These are phyloP conservation scores for Mactromeris polynyma DNA, from an alignment of 2,888 invertebrate species.

Conservation along the genomic window DNA sequence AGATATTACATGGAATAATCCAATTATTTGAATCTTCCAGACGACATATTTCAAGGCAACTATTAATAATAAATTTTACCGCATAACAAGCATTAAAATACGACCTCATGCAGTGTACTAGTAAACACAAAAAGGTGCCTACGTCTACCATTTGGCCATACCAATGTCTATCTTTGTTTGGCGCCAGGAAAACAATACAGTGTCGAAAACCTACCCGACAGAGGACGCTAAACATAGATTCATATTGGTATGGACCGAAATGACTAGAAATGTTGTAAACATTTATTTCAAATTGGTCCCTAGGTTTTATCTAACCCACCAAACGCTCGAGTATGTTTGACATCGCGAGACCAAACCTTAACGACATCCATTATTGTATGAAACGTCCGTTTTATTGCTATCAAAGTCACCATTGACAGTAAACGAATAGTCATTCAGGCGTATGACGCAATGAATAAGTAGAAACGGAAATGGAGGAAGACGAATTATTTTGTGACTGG, in stretches of 20 bases:
- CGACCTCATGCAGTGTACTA: too few relatives aligned
- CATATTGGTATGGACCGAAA: too few relatives aligned
- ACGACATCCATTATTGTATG: neutral
- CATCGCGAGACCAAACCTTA: neutral
- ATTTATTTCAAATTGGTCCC: neutral
- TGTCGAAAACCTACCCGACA: neutral
- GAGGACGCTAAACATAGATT: too few relatives aligned
- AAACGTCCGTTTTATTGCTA: neutral
- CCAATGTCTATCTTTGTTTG: too few relatives aligned
- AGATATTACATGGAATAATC: too few relatives aligned
- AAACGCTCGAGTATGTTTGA: neutral
- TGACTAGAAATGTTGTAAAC: neutral
- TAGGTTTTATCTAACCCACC: neutral
- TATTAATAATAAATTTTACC: too few relatives aligned
- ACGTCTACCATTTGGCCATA: too few relatives aligned
- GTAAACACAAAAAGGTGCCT: too few relatives aligned
- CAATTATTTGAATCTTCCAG: too few relatives aligned
- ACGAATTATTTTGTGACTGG: neutral
- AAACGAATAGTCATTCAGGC: neutral
- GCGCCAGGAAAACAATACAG: too few relatives aligned
- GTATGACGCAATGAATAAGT: neutral
- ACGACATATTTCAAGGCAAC: too few relatives aligned
- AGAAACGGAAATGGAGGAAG: neutral
- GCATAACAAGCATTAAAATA: too few relatives aligned
- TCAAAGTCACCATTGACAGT: neutral